Conservation (phyloP, 2,797 vertebrate genomes). For the Argentina silus region DNA sequence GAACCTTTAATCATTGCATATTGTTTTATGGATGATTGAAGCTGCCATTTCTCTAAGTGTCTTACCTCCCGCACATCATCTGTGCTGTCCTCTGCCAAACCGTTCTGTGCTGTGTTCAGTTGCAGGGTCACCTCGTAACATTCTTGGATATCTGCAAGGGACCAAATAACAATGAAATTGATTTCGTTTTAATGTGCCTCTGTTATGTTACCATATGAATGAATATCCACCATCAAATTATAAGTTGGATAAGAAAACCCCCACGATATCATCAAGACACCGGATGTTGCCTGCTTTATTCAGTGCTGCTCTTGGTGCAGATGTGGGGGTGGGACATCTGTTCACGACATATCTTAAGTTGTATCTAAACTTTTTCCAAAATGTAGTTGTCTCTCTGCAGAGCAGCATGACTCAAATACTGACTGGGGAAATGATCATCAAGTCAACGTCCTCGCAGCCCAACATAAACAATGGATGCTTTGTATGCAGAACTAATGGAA, state of each 20-base stretch:
- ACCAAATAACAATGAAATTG: conserved; percentile 42
- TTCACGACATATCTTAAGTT: conserved; percentile 41
- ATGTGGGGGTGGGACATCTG: conserved; percentile 53
- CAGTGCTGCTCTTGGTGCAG: conserved; percentile 35
- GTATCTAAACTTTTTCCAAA: conserved; percentile 43
- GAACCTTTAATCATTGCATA: conserved; percentile 13
- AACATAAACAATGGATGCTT: conserved; percentile 15
- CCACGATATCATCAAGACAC: conserved; percentile 18
- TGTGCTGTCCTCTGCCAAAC: conserved; percentile 64
- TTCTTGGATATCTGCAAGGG: conserved; percentile 81
- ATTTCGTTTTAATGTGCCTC: conserved; percentile 1
- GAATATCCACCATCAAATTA: neutral
- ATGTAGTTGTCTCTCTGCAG: conserved; percentile 27
- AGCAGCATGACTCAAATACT: conserved; percentile 50
- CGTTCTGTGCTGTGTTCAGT: conserved; percentile 70
- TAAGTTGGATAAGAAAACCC: neutral
- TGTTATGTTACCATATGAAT: conserved; percentile 5
- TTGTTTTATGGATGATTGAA: neutral
- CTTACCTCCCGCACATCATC: conserved; percentile 74
- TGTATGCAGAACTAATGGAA: neutral
- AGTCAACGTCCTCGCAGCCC: conserved; percentile 30
- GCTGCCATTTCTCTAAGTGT: conserved; percentile 18
- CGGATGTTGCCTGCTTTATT: conserved; percentile 18
- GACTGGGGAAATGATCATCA: conserved; percentile 37
- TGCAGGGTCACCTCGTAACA: conserved; percentile 84